These are phyloP conservation scores for Rhynchotus rufescens DNA, from an alignment of 2,797 vertebrate species.

Conservation along the genomic window DNA sequence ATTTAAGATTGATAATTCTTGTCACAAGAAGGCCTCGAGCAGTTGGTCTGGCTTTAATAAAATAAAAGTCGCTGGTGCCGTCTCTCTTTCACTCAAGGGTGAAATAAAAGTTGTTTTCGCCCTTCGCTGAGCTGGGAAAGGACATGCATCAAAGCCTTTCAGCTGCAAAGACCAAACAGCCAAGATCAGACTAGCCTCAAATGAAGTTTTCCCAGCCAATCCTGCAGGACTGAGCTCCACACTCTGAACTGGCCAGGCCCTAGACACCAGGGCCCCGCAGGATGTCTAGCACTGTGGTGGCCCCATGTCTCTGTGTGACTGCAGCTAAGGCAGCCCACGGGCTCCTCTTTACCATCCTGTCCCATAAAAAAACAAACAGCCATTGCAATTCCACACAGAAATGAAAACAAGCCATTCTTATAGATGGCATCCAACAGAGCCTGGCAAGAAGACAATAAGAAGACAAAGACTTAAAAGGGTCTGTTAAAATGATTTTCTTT, in stretches of 20 bases:
- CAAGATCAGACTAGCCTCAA: accelerated
- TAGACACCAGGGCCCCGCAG: neutral
- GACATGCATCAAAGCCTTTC: neutral
- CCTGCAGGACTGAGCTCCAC: neutral
- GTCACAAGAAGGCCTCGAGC: constrained; percentile 42
- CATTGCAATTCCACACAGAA: neutral
- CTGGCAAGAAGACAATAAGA: neutral
- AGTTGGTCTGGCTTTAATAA: constrained; percentile 65
- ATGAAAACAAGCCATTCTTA: neutral
- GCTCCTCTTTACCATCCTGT: neutral
- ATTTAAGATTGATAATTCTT: constrained; percentile 57
- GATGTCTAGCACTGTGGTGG: accelerated
- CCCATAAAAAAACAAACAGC: neutral
- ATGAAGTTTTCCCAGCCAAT: neutral
- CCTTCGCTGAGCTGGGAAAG: neutral
- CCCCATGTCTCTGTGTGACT: neutral
- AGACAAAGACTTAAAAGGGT: neutral
- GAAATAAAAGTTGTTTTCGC: constrained; percentile 17
- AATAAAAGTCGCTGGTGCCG: constrained; percentile 37
- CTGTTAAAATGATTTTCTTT: neutral
- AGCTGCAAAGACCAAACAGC: neutral
- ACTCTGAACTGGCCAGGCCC: neutral
- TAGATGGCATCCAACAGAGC: neutral
- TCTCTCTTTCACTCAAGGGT: constrained; percentile 7
- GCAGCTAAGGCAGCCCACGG: neutral